phyloP scores from a whole-genome alignment of 1,140 invertebrate genomes.

The Listronotus oregonensis region DNA sequence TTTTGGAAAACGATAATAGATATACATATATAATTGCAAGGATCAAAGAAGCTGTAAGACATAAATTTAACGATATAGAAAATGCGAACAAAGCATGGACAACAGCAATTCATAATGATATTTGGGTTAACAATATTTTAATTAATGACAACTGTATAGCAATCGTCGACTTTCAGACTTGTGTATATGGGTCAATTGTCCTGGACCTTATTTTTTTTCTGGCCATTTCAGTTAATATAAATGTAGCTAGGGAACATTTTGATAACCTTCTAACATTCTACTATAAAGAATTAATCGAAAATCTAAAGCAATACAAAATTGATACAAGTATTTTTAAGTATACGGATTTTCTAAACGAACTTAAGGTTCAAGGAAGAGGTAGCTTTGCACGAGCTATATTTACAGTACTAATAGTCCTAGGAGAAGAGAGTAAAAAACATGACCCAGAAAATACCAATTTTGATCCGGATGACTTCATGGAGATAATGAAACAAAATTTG shows the following conservation, averaged over 20 bases:
- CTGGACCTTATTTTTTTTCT: conserved; percentile 63
- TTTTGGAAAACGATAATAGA: background rate
- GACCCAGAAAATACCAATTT: background rate
- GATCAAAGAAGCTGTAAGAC: conserved; percentile 5
- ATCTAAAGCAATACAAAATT: conserved; percentile 1
- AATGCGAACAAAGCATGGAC: background rate
- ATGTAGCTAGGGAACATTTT: conserved; percentile 49
- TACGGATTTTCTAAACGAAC: conserved; percentile 15
- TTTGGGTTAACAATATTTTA: conserved; percentile 14
- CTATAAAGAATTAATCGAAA: conserved; percentile 41
- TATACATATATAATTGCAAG: background rate
- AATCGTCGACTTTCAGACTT: conserved; percentile 1
- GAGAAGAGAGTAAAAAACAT: background rate
- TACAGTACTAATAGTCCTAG: background rate
- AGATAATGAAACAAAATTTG: background rate
- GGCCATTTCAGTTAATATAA: conserved; percentile 56
- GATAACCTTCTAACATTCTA: conserved; percentile 58
- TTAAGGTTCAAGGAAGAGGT: conserved; percentile 5
- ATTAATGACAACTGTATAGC: background rate
- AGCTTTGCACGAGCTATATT: conserved; percentile 5
- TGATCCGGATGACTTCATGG: background rate
- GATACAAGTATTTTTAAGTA: conserved; percentile 4
- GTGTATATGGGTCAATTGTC: conserved; percentile 54
- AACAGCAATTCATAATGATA: conserved; percentile 2
- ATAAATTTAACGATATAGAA: background rate